phyloP scores from a whole-genome alignment of 2,113 vertebrate genomes.

The Trochalopteron elliotii region DNA sequence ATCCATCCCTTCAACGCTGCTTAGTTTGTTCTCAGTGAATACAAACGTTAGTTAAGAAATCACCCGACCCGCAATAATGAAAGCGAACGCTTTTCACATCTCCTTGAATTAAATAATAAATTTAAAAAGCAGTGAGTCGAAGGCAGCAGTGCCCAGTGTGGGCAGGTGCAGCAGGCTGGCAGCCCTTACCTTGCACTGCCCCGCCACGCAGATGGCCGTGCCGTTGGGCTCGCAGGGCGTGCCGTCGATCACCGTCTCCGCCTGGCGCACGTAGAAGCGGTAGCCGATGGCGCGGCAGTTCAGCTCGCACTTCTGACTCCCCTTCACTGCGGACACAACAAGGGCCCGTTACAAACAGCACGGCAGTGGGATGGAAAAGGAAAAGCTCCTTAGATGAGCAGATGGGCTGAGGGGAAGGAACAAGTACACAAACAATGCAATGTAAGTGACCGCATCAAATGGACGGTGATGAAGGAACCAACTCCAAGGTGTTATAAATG shows the following conservation, averaged over 20 bases:
- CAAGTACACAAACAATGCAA: not conserved
- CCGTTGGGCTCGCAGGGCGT: constrained; percentile 87
- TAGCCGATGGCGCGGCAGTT: constrained; percentile 91
- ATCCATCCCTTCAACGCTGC: not conserved
- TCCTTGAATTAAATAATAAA: not conserved
- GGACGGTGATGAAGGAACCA: not conserved
- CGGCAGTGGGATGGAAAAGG: not conserved
- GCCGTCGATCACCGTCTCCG: constrained; percentile 88
- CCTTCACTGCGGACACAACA: constrained; percentile 72
- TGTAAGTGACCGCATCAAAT: not conserved
- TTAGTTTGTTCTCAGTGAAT: not conserved
- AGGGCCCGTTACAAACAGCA: not conserved
- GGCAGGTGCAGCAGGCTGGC: accelerated
- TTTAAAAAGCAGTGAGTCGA: accelerated
- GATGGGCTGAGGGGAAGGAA: not conserved
- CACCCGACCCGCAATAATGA: not conserved
- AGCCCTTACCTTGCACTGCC: constrained; percentile 87
- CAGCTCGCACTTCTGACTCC: constrained; percentile 86
- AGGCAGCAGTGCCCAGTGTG: not conserved
- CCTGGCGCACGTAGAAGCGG: constrained; percentile 90
- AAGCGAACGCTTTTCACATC: not conserved
- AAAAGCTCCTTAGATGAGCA: not conserved
- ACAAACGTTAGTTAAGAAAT: not conserved
- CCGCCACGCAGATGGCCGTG: constrained; percentile 84
- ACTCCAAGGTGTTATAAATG: not conserved